Percentiles rank a stretch among this genome's conserved stretches.
Conservation (phyloP, 2,888 invertebrate genomes). For the Meta bourneti region DNA sequence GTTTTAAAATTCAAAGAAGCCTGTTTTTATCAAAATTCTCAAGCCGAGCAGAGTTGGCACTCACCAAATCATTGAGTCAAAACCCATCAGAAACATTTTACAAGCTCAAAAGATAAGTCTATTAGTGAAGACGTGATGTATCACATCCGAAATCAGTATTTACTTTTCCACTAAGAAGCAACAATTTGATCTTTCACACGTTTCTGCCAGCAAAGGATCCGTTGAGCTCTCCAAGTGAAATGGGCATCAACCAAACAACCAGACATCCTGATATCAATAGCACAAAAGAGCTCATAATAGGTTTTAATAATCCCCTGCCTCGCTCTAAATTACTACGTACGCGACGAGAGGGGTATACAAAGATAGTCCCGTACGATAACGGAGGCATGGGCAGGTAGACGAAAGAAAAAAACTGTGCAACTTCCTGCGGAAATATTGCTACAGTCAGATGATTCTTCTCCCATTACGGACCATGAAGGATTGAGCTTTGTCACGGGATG, state of each 20-base stretch:
- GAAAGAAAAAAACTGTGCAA: conserved; percentile 36
- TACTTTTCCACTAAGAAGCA: not conserved
- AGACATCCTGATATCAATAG: conserved; percentile 36
- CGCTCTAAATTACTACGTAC: conserved; percentile 30
- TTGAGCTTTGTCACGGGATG: conserved; percentile 67
- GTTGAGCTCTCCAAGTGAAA: no score
- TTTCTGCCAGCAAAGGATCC: not conserved
- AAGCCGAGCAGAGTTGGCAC: no score
- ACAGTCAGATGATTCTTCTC: conserved; percentile 63
- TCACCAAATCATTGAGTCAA: no score
- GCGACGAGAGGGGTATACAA: conserved; percentile 13
- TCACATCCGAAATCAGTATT: not conserved
- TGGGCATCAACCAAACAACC: not conserved
- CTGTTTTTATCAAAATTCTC: no score
- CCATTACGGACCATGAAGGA: conserved; percentile 60
- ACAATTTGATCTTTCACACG: not conserved
- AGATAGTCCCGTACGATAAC: conserved; percentile 39
- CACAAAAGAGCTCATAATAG: conserved; percentile 25
- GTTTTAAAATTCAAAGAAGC: no score
- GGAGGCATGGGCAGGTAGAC: not conserved
- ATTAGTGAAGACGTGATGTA: not conserved
- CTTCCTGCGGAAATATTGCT: conserved; percentile 75
- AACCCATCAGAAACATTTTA: no score
- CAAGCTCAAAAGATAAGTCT: not conserved
- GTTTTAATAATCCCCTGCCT: conserved; percentile 37